Evolutionary conservation across 2,888 invertebrate species (phyloP).

Genomic region (Dryobota labecula): DNA sequence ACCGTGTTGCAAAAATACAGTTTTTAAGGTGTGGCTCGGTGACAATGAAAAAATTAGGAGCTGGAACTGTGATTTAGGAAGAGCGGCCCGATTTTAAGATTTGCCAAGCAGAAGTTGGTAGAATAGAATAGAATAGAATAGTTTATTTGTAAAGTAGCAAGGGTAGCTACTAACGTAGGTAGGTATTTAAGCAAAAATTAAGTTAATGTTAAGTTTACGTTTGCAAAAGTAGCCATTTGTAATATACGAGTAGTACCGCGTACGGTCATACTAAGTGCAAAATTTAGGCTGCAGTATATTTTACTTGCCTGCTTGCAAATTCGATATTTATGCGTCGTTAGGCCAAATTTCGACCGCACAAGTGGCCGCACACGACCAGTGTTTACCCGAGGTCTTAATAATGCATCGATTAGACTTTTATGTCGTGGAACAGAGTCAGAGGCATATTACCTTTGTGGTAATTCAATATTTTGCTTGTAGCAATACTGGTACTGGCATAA

Average conservation of each 20-base stretch:
- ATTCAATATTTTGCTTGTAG: constrained; percentile 45
- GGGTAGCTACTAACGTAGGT: not conserved
- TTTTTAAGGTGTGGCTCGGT: constrained; percentile 40
- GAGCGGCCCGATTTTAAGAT: not conserved
- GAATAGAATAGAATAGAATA: too few species aligned
- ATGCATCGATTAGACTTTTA: constrained; percentile 51
- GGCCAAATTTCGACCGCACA: constrained; percentile 62
- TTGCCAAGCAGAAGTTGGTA: too few species aligned
- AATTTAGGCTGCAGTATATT: constrained; percentile 45
- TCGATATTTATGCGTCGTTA: constrained; percentile 49
- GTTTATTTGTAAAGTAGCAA: too few species aligned
- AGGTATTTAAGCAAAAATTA: constrained; percentile 4
- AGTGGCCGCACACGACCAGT: constrained; percentile 48
- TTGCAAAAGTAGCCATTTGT: constrained; percentile 32
- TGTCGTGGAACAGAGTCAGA: constrained; percentile 30
- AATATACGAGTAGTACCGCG: constrained; percentile 5
- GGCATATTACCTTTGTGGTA: constrained; percentile 28
- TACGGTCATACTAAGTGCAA: constrained; percentile 16
- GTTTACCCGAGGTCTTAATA: constrained; percentile 56
- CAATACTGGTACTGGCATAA: constrained; percentile 17
- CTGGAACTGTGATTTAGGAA: constrained; percentile 1
- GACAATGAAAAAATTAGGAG: constrained; percentile 37
- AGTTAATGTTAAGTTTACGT: constrained; percentile 4
- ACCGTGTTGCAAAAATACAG: constrained; percentile 30
- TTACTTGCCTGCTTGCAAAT: constrained; percentile 56